Conservation (phyloP, 2,113 vertebrate genomes). For the Scalopus aquaticus region DNA sequence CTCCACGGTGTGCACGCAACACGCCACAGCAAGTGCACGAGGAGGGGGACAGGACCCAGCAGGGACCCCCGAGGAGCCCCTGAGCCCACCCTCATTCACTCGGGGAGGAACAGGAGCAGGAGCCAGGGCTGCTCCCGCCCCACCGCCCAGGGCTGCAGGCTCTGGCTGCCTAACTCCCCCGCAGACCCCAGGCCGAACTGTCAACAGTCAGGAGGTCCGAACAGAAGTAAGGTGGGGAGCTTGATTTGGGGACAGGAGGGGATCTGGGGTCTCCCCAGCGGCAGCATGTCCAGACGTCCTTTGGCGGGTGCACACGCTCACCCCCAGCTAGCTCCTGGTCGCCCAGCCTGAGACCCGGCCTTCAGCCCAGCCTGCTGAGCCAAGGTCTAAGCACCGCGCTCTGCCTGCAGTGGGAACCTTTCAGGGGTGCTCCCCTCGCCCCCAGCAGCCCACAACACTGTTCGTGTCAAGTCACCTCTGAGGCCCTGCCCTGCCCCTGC, state of each 20-base stretch:
- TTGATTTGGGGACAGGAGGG: not conserved
- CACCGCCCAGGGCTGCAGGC: accelerated
- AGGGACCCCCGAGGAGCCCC: not conserved
- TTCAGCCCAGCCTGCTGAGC: no score
- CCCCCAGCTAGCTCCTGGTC: not conserved
- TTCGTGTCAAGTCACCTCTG: not conserved
- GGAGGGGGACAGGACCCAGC: not conserved
- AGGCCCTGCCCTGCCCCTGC: not conserved
- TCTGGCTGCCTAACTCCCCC: not conserved
- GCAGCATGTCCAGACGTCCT: not conserved
- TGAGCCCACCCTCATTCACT: not conserved
- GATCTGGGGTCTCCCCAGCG: not conserved
- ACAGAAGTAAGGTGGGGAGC: not conserved
- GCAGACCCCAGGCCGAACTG: not conserved
- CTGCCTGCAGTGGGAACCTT: not conserved
- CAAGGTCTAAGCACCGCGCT: not conserved
- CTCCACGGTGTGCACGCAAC: not conserved
- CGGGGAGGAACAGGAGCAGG: not conserved
- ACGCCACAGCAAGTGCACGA: not conserved
- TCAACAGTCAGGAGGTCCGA: not conserved
- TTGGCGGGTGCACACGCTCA: accelerated
- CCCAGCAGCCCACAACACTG: not conserved
- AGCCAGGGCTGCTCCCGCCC: not conserved
- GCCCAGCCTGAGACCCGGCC: no score
- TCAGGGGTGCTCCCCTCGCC: not conserved